Evolutionary conservation across 2,888 invertebrate genomes (phyloP).

Genomic region (Holacanthella duospinosa): DNA sequence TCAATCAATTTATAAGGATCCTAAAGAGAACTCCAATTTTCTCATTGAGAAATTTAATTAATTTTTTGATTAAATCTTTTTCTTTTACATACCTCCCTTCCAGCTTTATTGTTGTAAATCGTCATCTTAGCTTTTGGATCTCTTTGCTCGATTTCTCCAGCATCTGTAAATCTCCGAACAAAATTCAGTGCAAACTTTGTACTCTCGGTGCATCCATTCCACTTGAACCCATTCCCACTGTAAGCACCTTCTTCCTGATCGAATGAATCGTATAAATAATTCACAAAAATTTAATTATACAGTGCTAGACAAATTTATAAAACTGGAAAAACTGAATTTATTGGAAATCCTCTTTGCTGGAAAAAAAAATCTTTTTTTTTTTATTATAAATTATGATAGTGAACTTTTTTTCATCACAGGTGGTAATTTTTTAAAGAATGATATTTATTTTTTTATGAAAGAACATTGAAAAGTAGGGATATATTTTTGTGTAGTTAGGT

Average conservation of each 20-base stretch:
- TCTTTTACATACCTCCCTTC: slow-evolving; percentile 74
- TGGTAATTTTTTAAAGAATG: too few species aligned
- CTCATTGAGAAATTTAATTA: too few species aligned
- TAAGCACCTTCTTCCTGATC: background rate
- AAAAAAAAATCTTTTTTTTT: too few species aligned
- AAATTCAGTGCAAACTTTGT: slow-evolving; percentile 70
- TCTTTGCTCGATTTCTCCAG: slow-evolving; percentile 66
- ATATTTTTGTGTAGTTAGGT: too few species aligned
- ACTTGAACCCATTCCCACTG: slow-evolving; percentile 48
- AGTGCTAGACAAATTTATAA: too few species aligned
- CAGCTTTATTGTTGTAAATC: slow-evolving; percentile 91
- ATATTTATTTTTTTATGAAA: too few species aligned
- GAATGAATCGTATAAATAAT: too few species aligned
- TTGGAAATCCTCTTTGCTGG: background rate
- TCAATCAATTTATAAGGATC: background rate
- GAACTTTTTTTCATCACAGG: too few species aligned
- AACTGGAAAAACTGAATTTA: background rate
- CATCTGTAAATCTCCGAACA: slow-evolving; percentile 80
- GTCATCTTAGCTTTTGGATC: slow-evolving; percentile 91
- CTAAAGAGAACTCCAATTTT: background rate
- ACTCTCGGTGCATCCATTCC: slow-evolving; percentile 90
- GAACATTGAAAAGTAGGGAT: too few species aligned
- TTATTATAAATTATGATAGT: too few species aligned
- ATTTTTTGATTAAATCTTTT: slow-evolving; percentile 38
- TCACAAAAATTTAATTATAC: background rate